Percentiles rank a stretch among this genome's conserved stretches.
Evolutionary conservation across 2,797 vertebrate genomes (phyloP).

Genomic region (Poeciliopsis infans): DNA sequence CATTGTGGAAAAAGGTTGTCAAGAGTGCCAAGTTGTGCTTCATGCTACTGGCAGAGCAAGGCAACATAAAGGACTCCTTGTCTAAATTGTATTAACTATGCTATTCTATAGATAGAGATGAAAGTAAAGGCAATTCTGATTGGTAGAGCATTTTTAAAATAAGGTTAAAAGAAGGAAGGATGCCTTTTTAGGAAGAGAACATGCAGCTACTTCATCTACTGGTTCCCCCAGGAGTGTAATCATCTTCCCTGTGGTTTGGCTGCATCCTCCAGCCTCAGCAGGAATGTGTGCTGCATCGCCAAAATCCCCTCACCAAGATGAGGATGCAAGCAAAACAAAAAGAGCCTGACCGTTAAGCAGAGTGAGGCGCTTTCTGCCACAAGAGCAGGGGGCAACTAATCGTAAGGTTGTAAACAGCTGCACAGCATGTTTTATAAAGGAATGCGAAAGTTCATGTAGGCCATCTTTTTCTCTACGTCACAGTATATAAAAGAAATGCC

Average conservation of each 20-base stretch:
- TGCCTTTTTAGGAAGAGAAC: constrained; percentile 32
- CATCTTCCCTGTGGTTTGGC: constrained; percentile 66
- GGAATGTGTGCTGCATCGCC: constrained; percentile 50
- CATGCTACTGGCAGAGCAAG: constrained; percentile 26
- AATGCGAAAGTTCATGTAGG: constrained; percentile 66
- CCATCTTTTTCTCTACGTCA: constrained; percentile 64
- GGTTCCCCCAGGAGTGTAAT: constrained; percentile 64
- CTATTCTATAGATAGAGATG: not conserved
- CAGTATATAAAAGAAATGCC: constrained; percentile 42
- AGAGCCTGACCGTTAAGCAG: constrained; percentile 26
- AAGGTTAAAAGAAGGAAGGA: constrained; percentile 27
- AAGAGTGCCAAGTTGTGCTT: constrained; percentile 27
- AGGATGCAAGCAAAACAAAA: constrained; percentile 52
- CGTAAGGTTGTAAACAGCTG: constrained; percentile 55
- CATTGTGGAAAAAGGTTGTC: constrained; percentile 37
- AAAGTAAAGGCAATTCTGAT: not conserved
- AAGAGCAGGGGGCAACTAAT: constrained; percentile 36
- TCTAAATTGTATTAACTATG: constrained; percentile 1
- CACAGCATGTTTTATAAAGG: constrained; percentile 49
- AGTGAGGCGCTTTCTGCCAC: constrained; percentile 49
- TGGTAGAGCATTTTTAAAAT: not conserved
- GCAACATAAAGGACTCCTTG: constrained; percentile 14
- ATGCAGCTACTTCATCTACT: constrained; percentile 48
- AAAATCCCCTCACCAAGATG: constrained; percentile 60
- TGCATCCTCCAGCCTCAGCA: constrained; percentile 52